Evolutionary conservation across 1,140 invertebrate genomes (phyloP).

Genomic region (Drosophila ananassae): DNA sequence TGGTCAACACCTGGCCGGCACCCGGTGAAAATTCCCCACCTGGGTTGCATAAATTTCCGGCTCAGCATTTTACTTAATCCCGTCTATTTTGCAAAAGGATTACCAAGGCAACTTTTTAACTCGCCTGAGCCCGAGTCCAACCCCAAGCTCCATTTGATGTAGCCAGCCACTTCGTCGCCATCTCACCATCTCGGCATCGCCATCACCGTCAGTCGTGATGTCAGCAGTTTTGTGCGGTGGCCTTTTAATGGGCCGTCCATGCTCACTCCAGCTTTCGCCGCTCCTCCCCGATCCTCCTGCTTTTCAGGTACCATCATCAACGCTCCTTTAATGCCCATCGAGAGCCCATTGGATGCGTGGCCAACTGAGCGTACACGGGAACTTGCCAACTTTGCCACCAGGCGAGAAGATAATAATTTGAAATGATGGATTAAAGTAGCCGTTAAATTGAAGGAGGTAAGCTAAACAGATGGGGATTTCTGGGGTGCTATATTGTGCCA

Average conservation of each 20-base stretch:
- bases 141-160: slow-evolving; percentile 9
- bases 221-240: slow-evolving; percentile 77
- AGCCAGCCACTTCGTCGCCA: slow-evolving; percentile 25
- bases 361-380: slow-evolving; percentile 60
- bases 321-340: slow-evolving; percentile 66
- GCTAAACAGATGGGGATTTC: slow-evolving; percentile 1
- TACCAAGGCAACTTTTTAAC: slow-evolving; percentile 83
- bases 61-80: slow-evolving; percentile 79
- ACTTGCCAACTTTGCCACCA: slow-evolving; percentile 53
- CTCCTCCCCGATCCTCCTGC: neutral
- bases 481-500: neutral
- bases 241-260: slow-evolving; percentile 63
- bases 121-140: slow-evolving; percentile 35
- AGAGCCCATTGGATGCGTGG: slow-evolving; percentile 76
- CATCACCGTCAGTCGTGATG: slow-evolving; percentile 53
- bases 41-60: slow-evolving; percentile 76
- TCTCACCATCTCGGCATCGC: slow-evolving; percentile 3
- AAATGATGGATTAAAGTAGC: slow-evolving; percentile 73
- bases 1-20: slow-evolving; percentile 48
- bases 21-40: slow-evolving; percentile 32
- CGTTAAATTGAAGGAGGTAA: slow-evolving; percentile 56
- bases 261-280: neutral
- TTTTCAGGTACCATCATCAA: slow-evolving; percentile 17
- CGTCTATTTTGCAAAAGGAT: slow-evolving; percentile 81
- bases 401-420: slow-evolving; percentile 73